Evolutionary conservation across 2,797 vertebrate genomes (phyloP), one percentile per base, ranked within the genome.

Genomic region (Synanceia verrucosa): DNA sequence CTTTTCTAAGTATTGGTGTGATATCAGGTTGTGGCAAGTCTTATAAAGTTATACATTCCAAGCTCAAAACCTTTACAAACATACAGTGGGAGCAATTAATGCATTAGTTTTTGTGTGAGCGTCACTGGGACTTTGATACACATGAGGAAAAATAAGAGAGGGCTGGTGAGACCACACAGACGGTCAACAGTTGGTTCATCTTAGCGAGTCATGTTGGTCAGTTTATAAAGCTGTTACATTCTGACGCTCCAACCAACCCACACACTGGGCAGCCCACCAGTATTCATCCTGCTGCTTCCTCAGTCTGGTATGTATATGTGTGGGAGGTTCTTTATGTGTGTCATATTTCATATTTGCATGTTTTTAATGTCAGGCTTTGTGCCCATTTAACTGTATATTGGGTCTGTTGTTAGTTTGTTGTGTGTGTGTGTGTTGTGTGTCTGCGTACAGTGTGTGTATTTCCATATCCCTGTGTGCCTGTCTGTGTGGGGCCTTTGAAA

Each of bases 161-260:
- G 24, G 23, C 56, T 50, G 51, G 58, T 68, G 51, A 77, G 82
- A 61, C 23, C 41, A 59, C 73, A 70, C 87, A 89, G 86, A 85
- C 73, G 65, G 64, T 81, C 73, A 68, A 16, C 84, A 83, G 81
- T 88, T 80, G 85, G 84, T 82, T 79, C 51, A 66, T 82, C 47
- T 76, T 65, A 63, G 69, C 65, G 7, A 86, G 81, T 82, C 81
- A 50, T 68, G 79, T 66, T 77, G 86, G 82, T 89, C 81, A 86
- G 46, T 79, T 81, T 61, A 76, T 75, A 78, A 85, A 87, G 78
- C 88, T 90, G 88, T 84, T 83, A 46, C 23, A 82, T 81, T 78
- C 31, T 77, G 59, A 87, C 11, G 34, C 65, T 79, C 76, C 65
- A 48, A 59, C 7, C 65, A 76, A 6, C 88, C 86, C 84, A 86